Percentiles rank a stretch among this genome's conserved stretches.
Evolutionary conservation across 2,113 vertebrate species (phyloP).

Genomic region (Limanda limanda): DNA sequence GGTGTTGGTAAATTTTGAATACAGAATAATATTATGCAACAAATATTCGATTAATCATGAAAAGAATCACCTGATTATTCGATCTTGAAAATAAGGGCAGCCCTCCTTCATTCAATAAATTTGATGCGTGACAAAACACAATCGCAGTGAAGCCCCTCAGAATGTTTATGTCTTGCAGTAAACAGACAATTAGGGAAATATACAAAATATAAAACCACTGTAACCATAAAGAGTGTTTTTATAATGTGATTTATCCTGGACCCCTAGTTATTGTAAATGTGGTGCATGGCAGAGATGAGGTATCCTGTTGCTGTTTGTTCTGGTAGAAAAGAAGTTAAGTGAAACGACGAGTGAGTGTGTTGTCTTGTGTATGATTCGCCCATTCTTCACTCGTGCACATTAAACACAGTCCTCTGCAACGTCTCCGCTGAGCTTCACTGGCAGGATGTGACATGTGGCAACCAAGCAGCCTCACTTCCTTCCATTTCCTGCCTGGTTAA

Average conservation of each 20-base stretch:
- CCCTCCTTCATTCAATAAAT: no score
- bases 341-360: neutral
- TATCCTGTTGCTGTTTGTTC: neutral
- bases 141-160: no score
- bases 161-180: no score
- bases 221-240: neutral
- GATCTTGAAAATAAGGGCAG: no score
- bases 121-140: no score
- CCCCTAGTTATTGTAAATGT: neutral
- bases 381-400: conserved; percentile 1
- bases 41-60: no score
- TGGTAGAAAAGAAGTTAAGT: neutral
- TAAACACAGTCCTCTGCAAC: conserved; percentile 9
- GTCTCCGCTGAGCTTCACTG: conserved; percentile 35
- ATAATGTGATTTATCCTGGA: neutral
- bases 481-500: conserved; percentile 54
- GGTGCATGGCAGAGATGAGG: neutral
- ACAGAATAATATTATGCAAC: no score
- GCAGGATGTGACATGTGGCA: conserved; percentile 60
- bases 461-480: conserved; percentile 40
- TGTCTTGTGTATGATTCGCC: neutral
- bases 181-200: neutral
- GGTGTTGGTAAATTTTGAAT: no score
- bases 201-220: neutral
- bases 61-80: no score